Evolutionary conservation across 2,888 invertebrate genomes (phyloP), one percentile per base, ranked within the genome.

Genomic region (Agonopterix arenella): DNA sequence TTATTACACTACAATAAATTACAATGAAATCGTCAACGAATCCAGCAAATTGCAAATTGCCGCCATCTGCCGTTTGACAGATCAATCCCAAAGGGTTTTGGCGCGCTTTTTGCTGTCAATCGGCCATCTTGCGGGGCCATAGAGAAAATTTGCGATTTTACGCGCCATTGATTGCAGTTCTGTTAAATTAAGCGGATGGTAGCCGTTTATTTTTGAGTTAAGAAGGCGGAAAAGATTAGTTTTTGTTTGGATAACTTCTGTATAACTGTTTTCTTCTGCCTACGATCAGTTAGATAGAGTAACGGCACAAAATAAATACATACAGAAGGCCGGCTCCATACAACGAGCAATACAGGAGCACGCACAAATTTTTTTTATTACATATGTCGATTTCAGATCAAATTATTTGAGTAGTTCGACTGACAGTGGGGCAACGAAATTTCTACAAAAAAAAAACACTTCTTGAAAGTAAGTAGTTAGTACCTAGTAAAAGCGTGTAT

Each of bases 61-160:
- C 72, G 72, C 73, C 88, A 86, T 88, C 86, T 86, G 84, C 68
- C 57, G 66, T 71, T 65, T 76, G 76, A 75, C 76, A 71, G 70
- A 59, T 88, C 76, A 71, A 59, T 88, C 85, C 85, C 88, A 85
- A 88, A 88, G 85, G 88, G 86, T 80, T 28, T 84, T 80, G 73
- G 78, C 79, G 78, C 80, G 69, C 73, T 73, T 71, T 40, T 37
- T 28, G 41, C 46, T 38, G 46, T 13, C 36, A 16, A 13, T 1
- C 47, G 37, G 62, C 79, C 82, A 82, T 82, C 76, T 84, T 80
- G 72, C 59, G 55, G 54, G 59, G 18, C 58, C 67, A 76, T 76
- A 80, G 81, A 80, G 66, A 70, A 80, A 72, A 83, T 85, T 88
- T 84, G 75, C 80, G 79, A 89, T 88, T 86, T 80, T 71, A 59